Conservation (phyloP, 2,797 vertebrate genomes). For the Epinephelus malabaricus region DNA sequence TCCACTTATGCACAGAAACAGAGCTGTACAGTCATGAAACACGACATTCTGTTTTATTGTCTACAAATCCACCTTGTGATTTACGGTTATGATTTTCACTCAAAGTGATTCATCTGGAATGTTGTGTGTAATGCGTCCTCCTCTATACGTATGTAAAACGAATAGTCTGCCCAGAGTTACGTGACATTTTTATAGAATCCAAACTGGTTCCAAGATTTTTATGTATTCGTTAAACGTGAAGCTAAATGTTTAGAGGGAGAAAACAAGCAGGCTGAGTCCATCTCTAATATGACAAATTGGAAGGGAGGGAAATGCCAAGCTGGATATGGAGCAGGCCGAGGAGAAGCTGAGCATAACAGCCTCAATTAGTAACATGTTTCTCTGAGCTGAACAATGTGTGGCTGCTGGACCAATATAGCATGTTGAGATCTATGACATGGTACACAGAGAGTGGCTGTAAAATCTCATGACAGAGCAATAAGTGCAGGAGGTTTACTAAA, state of each 20-base stretch:
- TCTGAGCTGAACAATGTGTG: conserved; percentile 20
- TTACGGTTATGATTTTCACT: conserved; percentile 59
- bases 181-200: conserved; percentile 70
- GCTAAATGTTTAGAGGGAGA: conserved; percentile 40
- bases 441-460: not conserved
- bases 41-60: conserved; percentile 64
- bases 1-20: conserved; percentile 22
- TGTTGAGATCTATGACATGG: conserved; percentile 17
- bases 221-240: conserved; percentile 70
- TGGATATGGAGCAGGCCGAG: conserved; percentile 24
- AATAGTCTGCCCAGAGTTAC: conserved; percentile 47
- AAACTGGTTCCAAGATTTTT: conserved; percentile 69
- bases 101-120: conserved; percentile 53
- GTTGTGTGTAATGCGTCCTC: conserved; percentile 45
- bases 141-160: conserved; percentile 38
- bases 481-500: not conserved
- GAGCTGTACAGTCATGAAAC: conserved; percentile 49
- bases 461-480: not conserved
- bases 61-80: conserved; percentile 64
- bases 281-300: conserved; percentile 54
- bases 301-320: conserved; percentile 31
- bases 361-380: conserved; percentile 40
- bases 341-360: conserved; percentile 27
- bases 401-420: conserved; percentile 16
- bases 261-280: conserved; percentile 56